Evolutionary conservation across 2,113 vertebrate species (phyloP).

Genomic region (Meriones unguiculatus): DNA sequence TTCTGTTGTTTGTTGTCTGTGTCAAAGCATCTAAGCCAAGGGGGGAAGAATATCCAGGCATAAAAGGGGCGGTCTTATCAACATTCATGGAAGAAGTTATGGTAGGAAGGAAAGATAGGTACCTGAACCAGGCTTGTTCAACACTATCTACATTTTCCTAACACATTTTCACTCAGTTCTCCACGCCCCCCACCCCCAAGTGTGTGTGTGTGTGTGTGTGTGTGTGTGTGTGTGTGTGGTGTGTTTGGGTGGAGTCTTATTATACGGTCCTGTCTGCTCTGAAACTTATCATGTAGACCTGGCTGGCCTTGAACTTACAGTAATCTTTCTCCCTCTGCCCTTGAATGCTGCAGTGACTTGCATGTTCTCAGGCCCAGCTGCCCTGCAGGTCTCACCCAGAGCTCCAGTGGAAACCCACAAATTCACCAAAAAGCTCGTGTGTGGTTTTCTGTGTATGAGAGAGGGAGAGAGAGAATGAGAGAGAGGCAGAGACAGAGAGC

Average conservation of each 20-base stretch:
- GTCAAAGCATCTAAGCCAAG: not conserved
- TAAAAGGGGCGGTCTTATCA: not conserved
- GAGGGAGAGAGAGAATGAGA: not conserved
- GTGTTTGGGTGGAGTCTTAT: no score
- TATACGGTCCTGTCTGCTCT: not conserved
- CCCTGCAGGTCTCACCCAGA: not conserved
- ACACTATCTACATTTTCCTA: not conserved
- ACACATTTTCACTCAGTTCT: not conserved
- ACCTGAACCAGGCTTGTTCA: not conserved
- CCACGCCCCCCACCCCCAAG: accelerated
- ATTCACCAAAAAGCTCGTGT: not conserved
- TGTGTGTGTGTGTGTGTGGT: not conserved
- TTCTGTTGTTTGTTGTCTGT: conserved; percentile 9
- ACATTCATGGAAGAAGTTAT: not conserved
- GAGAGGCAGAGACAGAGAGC: not conserved
- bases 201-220: not conserved
- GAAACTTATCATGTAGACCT: not conserved
- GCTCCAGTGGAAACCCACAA: not conserved
- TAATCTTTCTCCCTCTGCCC: no score
- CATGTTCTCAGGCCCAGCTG: not conserved
- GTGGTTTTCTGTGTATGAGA: not conserved
- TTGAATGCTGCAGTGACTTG: not conserved
- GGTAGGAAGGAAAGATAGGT: not conserved
- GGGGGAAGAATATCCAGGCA: not conserved
- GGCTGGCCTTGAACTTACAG: not conserved